Conservation (phyloP, 2,797 vertebrate genomes). For the Graptemys geographica region DNA sequence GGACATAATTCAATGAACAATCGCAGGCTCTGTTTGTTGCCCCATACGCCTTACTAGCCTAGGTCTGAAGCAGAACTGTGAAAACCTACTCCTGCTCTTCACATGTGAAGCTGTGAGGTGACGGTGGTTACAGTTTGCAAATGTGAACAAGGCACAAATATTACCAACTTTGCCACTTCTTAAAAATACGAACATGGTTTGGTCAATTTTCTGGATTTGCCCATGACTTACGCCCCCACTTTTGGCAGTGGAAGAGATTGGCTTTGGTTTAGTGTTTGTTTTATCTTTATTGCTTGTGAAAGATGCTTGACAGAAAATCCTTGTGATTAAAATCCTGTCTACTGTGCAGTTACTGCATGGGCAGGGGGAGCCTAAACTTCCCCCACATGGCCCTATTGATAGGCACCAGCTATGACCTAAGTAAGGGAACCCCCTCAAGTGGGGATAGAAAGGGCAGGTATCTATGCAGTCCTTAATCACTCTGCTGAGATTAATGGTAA, state of each 20-base stretch:
- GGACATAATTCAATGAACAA: neutral
- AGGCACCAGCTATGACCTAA: neutral
- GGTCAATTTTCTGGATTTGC: neutral
- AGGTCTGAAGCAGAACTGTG: neutral
- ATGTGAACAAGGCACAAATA: accelerated
- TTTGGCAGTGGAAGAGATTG: neutral
- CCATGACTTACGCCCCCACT: neutral
- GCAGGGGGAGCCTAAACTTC: neutral
- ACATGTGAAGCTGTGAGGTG: neutral
- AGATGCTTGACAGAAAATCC: neutral
- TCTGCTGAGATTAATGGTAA: neutral
- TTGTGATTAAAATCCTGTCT: neutral
- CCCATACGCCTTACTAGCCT: neutral
- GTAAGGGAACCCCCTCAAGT: neutral
- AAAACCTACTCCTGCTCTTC: neutral
- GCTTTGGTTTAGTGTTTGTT: accelerated
- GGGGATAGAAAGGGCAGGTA: neutral
- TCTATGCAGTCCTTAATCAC: neutral
- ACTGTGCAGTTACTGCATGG: neutral
- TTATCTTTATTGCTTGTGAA: neutral
- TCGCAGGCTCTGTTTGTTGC: neutral
- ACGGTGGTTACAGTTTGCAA: neutral
- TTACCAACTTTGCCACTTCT: neutral
- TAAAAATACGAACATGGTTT: neutral
- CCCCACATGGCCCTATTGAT: neutral